Conservation (phyloP, 2,113 vertebrate species). For the Scophthalmus maximus region DNA sequence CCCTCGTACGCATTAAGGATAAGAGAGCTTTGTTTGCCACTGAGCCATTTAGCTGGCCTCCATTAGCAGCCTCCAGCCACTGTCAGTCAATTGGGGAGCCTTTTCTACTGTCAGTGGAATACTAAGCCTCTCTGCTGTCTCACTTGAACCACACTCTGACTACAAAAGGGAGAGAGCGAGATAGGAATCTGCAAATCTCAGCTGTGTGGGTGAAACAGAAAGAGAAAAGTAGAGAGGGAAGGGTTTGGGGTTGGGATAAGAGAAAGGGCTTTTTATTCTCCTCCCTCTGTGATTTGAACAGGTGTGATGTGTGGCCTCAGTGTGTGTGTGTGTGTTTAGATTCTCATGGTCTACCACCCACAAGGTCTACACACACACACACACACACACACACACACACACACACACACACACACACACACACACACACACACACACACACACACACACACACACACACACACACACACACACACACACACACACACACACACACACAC, state of each 20-base stretch:
- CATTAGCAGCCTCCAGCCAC: constrained; percentile 34
- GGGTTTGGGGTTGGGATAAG: constrained; percentile 3
- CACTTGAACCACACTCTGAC: constrained; percentile 37
- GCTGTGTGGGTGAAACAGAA: constrained; percentile 33
- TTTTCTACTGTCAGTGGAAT: constrained; percentile 34
- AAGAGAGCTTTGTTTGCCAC: constrained; percentile 46
- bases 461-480: background rate
- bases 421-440: background rate
- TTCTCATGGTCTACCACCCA: constrained; percentile 63
- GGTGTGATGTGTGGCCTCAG: constrained; percentile 66
- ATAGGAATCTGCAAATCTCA: constrained; percentile 61
- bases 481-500: constrained; percentile 17
- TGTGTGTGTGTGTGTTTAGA: constrained; percentile 33
- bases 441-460: background rate
- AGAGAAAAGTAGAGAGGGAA: constrained; percentile 16
- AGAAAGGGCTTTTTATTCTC: constrained; percentile 58
- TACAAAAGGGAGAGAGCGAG: constrained; percentile 37
- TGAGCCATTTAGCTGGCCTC: constrained; percentile 46
- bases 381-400: background rate
- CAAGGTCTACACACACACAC: constrained; percentile 39
- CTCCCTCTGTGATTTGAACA: constrained; percentile 56
- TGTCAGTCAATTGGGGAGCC: constrained; percentile 16
- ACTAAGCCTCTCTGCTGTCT: constrained; percentile 46
- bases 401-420: background rate
- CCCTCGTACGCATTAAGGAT: constrained; percentile 11